phyloP scores from a whole-genome alignment of 2,888 invertebrate genomes.

The Zaprionus bogoriensis region DNA sequence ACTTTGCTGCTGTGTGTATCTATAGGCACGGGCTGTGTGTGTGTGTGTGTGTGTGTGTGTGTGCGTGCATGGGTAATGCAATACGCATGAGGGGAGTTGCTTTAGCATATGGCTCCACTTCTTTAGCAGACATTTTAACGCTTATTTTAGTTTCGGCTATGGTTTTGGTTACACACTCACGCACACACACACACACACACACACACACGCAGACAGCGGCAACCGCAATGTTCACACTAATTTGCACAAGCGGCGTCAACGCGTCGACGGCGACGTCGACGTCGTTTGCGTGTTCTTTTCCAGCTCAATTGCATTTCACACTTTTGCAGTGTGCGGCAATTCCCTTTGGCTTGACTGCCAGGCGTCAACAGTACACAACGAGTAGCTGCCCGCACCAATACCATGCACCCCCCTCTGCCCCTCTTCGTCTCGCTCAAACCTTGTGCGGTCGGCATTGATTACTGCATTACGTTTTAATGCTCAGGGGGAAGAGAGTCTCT shows the following conservation, averaged over 20 bases:
- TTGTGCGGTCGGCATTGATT: constrained; percentile 17
- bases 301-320: constrained; percentile 67
- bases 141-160: constrained; percentile 71
- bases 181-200: constrained; percentile 6
- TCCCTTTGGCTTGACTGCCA: constrained; percentile 20
- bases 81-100: constrained; percentile 53
- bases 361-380: constrained; percentile 11
- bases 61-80: constrained; percentile 59
- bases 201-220: neutral
- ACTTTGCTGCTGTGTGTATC: constrained; percentile 39
- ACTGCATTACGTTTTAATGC: constrained; percentile 8
- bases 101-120: constrained; percentile 51
- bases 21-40: neutral
- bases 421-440: neutral
- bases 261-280: constrained; percentile 35
- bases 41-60: constrained; percentile 1
- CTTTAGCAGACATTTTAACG: constrained; percentile 79
- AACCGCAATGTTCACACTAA: constrained; percentile 69
- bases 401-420: neutral
- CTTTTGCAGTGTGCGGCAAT: constrained; percentile 23
- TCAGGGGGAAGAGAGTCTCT: neutral
- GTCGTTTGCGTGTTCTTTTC: constrained; percentile 50
- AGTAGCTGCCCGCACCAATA: neutral
- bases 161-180: constrained; percentile 34
- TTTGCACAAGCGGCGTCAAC: constrained; percentile 57